Evolutionary conservation across 2,797 vertebrate genomes (phyloP), one percentile per base, ranked within the genome.

Genomic region (Takifugu ocellatus): DNA sequence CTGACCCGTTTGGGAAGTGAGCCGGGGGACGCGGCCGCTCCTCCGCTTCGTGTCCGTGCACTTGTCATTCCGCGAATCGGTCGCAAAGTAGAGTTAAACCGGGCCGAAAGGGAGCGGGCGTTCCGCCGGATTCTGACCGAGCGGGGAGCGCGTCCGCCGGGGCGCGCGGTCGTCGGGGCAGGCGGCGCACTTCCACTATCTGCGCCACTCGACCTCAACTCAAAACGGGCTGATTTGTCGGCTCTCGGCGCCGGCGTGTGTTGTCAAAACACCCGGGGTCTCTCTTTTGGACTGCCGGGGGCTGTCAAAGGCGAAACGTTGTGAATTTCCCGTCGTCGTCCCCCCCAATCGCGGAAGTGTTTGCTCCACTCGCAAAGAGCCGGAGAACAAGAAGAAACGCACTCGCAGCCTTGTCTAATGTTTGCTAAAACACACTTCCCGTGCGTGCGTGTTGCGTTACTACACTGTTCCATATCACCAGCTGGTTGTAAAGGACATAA

Each of bases 321-420:
- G 15, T 3, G 1, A 24, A 21, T 70, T 48, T 45, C 74, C 64
- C 69, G 73, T 58, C 77, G 67, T 21, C 21, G 21, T 21, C 21
- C 78, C 81, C 82, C 75, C 77, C 80, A 78, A 88, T 88, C 86
- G 87, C 88, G 87, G 87, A 90, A 90, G 86, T 89, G 82, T 77
- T 75, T 67, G 66, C 55, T 64, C 54, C 15, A 12, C 66, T 31
- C 60, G 61, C 66, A 64, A 79, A 73, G 64, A 75, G 48, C 21
- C 72, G 49, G 15, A 56, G 48, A 77, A 76, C 70, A 71, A 75
- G 55, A 44, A 67, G 49, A 65, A 53, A 53, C 59, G 56, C 61
- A 29, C 58, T 48, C 25, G n/a, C 15, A 17, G 56, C 59, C 12
- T 29, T 49, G 54, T 56, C 39, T 63, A 27, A 59, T 60, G 51